Conservation (phyloP, 1,140 invertebrate genomes). For the Camponotus pennsylvanicus region DNA sequence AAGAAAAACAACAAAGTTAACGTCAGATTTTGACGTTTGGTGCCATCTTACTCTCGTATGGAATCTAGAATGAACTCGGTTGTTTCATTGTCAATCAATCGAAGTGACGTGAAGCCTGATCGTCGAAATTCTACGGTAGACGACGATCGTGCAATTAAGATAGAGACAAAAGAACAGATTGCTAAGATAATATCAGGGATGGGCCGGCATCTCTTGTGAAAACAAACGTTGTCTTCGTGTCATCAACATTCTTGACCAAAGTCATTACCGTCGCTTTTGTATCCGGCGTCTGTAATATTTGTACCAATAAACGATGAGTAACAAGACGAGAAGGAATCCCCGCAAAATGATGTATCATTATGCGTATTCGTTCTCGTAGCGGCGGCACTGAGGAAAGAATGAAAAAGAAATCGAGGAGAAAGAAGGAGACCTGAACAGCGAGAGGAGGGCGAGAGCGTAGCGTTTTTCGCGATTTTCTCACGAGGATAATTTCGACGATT, state of each 20-base stretch:
- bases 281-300: slow-evolving; percentile 71
- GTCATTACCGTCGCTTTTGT: slow-evolving; percentile 70
- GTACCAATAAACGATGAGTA: slow-evolving; percentile 74
- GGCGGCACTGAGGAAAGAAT: slow-evolving; percentile 51
- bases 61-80: slow-evolving; percentile 3
- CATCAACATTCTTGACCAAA: slow-evolving; percentile 67
- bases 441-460: slow-evolving; percentile 48
- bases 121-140: no score
- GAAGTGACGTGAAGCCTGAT: background rate
- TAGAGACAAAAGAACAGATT: slow-evolving; percentile 52
- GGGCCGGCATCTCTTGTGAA: slow-evolving; percentile 7
- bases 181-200: slow-evolving; percentile 47
- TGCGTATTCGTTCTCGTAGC: slow-evolving; percentile 66
- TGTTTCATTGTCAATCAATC: slow-evolving; percentile 16
- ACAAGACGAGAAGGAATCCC: slow-evolving; percentile 71
- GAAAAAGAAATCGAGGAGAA: slow-evolving; percentile 52
- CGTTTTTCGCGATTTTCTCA: slow-evolving; percentile 81
- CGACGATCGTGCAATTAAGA: slow-evolving; percentile 40
- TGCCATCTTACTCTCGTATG: slow-evolving; percentile 37
- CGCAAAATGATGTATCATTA: slow-evolving; percentile 76
- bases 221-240: slow-evolving; percentile 68
- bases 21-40: slow-evolving; percentile 42
- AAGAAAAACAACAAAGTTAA: slow-evolving; percentile 50
- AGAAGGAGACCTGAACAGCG: slow-evolving; percentile 46
- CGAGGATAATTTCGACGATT: slow-evolving; percentile 80